Conservation (phyloP, 2,797 vertebrate genomes). For the Arrhamphus sclerolepis region DNA sequence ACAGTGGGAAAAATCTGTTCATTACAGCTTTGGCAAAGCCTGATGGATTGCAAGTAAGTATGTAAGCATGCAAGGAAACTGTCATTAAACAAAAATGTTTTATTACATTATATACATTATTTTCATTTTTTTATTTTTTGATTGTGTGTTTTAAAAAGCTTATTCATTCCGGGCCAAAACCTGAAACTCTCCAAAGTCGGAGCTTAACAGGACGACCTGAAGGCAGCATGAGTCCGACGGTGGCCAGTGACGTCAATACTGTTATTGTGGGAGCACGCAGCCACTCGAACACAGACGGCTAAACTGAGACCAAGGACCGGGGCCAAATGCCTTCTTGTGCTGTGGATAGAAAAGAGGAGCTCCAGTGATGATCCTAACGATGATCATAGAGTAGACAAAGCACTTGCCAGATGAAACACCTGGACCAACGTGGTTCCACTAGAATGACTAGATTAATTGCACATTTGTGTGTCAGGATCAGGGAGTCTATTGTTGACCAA, state of each 20-base stretch:
- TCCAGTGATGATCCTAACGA: conserved; percentile 12
- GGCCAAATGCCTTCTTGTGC: conserved; percentile 49
- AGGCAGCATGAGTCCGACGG: conserved; percentile 61
- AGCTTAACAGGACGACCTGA: conserved; percentile 34
- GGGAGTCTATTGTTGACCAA: too few species aligned
- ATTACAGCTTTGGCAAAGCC: not conserved
- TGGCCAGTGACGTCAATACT: conserved; percentile 79
- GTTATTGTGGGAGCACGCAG: conserved; percentile 80
- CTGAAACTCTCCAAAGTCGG: not conserved
- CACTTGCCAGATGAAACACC: not conserved
- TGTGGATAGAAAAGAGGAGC: conserved; percentile 8
- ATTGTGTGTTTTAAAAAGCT: too few species aligned
- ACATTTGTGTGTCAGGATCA: too few species aligned
- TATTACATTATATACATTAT: too few species aligned
- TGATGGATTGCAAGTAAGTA: not conserved
- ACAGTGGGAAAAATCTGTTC: too few species aligned
- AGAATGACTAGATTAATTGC: not conserved
- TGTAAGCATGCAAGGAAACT: too few species aligned
- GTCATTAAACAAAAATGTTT: too few species aligned
- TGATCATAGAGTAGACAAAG: conserved; percentile 16
- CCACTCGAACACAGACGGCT: conserved; percentile 56
- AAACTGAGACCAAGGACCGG: conserved; percentile 46
- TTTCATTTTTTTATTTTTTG: too few species aligned
- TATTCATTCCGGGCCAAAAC: too few species aligned
- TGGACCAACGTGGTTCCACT: not conserved